Evolutionary conservation across 2,797 vertebrate species (phyloP).

Genomic region (Argyrosomus regius): DNA sequence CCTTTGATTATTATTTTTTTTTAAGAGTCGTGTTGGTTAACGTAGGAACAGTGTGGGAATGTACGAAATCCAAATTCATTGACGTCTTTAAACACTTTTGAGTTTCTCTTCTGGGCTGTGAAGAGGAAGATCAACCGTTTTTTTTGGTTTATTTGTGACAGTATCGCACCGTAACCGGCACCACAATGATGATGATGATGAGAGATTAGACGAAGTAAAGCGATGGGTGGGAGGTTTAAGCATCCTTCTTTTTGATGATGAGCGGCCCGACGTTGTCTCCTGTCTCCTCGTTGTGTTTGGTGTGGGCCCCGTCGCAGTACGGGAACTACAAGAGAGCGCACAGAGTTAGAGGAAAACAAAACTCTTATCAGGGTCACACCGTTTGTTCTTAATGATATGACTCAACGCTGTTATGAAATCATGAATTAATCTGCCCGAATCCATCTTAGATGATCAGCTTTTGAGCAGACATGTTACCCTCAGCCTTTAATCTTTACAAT

Average conservation of each 20-base stretch:
- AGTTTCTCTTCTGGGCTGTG: slow-evolving; percentile 11
- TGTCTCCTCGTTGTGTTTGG: slow-evolving; percentile 87
- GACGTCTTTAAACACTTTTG: not conserved
- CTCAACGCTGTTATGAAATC: not conserved
- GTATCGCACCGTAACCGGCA: not conserved
- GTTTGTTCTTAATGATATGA: not conserved
- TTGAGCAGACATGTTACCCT: not conserved
- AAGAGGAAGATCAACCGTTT: not conserved
- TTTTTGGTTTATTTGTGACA: not conserved
- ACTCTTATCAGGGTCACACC: slow-evolving; percentile 6
- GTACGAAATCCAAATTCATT: slow-evolving; percentile 1
- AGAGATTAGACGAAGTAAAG: not conserved
- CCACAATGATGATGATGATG: slow-evolving; percentile 5
- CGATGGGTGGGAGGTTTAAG: slow-evolving; percentile 46
- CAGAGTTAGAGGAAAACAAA: not conserved
- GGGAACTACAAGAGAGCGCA: slow-evolving; percentile 80
- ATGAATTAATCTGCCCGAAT: fast-evolving
- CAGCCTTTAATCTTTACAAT: not conserved
- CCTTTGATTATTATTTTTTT: slow-evolving; percentile 19
- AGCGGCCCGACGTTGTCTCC: slow-evolving; percentile 89
- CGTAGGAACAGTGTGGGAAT: not conserved
- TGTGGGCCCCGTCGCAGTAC: slow-evolving; percentile 85
- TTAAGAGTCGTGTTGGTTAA: slow-evolving; percentile 1
- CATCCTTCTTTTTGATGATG: slow-evolving; percentile 85
- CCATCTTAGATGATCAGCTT: not conserved